Base-by-base conservation (phyloP, 92 coral and sea anemone genomes). In the Phenganax marumi region DNA sequence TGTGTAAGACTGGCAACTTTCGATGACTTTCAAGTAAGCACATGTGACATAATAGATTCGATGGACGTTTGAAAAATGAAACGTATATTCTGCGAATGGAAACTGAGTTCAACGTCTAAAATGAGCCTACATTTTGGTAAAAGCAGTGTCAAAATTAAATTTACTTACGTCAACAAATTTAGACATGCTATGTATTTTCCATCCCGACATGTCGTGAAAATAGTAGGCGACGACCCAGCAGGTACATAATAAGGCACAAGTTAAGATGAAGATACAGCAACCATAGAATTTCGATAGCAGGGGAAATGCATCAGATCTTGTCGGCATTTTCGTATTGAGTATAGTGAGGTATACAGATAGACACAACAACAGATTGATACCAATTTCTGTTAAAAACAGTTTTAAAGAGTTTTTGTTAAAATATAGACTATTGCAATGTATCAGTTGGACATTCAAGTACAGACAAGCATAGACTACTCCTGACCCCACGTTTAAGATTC, bases 241-340 rank as follows among this genome's bases (percentile, higher is more conserved):
- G 0, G 97, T 86, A 49, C 97, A 90, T 39, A 97, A 90, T 84
- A 94, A 81, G 50, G 97, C 88, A 60, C 89, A 65, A 24, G 88
- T 93, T 11, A 94, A 90, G 54, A 94, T 90, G 69, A 91, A 88
- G 62, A 94, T 94, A 6, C 97, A 87, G 64, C 94, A 94, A 70
- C 91, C 97, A 80, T 90, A 94, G 84, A 94, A 94, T 86, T 94
- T 92, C 70, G 97, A 90, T 57, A 94, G 80, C 70, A 94, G 91
- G 0, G 97, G 97, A 50, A 91, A 94, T 16, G 90, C 86, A 72
- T 89, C 91, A 23, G 97, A 94, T n/a, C 91, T 87, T 58, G 80
- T 85, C 1, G 97, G 97, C 93, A 94, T 89, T 75, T 94, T 94
- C 47, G 91, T 82, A 79, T 94, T 94, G 22, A 94, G 87, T 83